These are phyloP conservation scores for Rattus rattus DNA, from an alignment of 2,113 vertebrate species.

Conservation along the genomic window DNA sequence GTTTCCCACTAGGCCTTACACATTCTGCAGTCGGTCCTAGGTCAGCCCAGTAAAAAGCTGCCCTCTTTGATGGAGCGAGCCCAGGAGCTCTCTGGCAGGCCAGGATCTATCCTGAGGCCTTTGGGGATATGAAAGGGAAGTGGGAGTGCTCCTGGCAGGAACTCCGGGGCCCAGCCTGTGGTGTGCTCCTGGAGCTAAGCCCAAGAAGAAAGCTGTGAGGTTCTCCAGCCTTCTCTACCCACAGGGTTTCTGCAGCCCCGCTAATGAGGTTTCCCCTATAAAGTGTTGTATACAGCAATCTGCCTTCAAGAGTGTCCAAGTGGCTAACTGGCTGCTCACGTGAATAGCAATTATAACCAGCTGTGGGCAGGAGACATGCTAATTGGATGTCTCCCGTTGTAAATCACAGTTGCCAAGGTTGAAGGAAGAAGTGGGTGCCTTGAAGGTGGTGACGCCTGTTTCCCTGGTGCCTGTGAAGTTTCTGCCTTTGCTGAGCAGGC, in stretches of 20 bases:
- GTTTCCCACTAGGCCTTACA: rapidly evolving
- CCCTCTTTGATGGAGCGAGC: neutral
- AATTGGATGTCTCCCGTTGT: constrained; percentile 31
- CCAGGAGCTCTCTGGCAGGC: neutral
- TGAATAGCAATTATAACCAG: neutral
- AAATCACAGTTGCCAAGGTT: neutral
- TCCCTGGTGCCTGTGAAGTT: neutral
- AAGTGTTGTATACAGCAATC: constrained; percentile 53
- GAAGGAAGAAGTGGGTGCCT: neutral
- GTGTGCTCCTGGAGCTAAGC: neutral
- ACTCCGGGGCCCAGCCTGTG: rapidly evolving
- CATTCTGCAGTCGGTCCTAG: rapidly evolving
- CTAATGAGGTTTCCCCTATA: constrained; percentile 56
- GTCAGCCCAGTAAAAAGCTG: rapidly evolving
- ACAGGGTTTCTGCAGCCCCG: neutral
- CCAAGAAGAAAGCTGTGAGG: neutral
- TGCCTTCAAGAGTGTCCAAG: constrained; percentile 46
- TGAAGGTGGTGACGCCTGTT: neutral
- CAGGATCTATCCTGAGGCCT: neutral
- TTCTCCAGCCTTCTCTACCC: constrained; percentile 34
- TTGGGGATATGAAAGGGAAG: neutral
- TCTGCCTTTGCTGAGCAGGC: neutral
- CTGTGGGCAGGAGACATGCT: constrained; percentile 17
- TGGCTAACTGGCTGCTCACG: constrained; percentile 26
- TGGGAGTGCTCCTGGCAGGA: neutral